Evolutionary conservation across 2,888 invertebrate genomes (phyloP), one percentile per base, ranked within the genome.

Genomic region (Achlya flavicornis): DNA sequence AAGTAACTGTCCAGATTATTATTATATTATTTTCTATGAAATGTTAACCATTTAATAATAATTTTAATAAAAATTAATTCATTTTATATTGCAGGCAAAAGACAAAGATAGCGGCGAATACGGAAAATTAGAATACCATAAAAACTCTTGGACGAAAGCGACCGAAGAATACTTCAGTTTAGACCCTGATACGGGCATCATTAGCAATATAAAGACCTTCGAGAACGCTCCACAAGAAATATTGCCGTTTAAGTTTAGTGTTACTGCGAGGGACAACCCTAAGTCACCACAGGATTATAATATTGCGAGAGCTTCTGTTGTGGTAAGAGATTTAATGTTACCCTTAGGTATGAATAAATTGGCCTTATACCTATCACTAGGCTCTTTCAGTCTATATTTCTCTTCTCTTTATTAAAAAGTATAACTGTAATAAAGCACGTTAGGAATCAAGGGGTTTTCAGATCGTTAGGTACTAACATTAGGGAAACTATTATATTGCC

Each of bases 81-180:
- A 43, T 66, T 65, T 58, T 19, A 57, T 59, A 57, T 69, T 66
- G 11, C 71, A 97, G 95, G 98, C 98, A 0, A 96, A 96, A 72
- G 98, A 99, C 87, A 95, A 95, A 72, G 98, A 99, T 84, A 97
- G 97, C 63, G 97, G 97, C 0, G 96, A 96, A 70, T 97, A 95
- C 84, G 98, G 98, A 1, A 96, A 96, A 79, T 91, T 98, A 32
- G 95, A 96, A 70, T 98, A 97, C 86, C 91, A 90, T 10, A 93
- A 93, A 75, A 93, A 89, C 75, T 93, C 89, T 0, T 94, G 88
- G 94, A 92, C 81, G 46, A 92, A 84, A 78, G 88, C 86, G 14
- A 94, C 89, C 12, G 94, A 94, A 4, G 95, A 96, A 64, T 97
- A 96, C 80, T 97, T 98, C 83, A 90, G 94, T 38, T 95, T 98